Evolutionary conservation across 1,140 invertebrate species (phyloP).

Genomic region (Drosophila azteca): DNA sequence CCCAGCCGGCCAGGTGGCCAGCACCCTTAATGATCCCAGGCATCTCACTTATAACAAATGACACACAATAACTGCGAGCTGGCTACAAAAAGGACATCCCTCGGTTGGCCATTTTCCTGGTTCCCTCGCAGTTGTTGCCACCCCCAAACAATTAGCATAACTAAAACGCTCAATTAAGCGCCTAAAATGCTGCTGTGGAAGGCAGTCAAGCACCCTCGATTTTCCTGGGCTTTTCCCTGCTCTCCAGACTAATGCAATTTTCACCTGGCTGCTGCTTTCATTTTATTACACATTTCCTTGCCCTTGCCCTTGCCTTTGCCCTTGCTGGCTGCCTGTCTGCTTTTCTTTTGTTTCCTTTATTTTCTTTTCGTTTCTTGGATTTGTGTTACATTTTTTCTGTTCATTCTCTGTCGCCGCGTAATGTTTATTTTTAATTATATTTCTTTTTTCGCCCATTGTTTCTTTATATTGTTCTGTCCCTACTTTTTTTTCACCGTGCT

Average conservation of each 20-base stretch:
- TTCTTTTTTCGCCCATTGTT: constrained; percentile 59
- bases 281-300: constrained; percentile 69
- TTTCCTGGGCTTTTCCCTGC: constrained; percentile 13
- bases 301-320: constrained; percentile 28
- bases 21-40: constrained; percentile 23
- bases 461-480: constrained; percentile 14
- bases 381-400: constrained; percentile 17
- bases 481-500: constrained; percentile 51
- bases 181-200: constrained; percentile 60
- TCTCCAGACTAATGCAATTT: constrained; percentile 63
- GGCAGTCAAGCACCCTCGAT: constrained; percentile 14
- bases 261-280: constrained; percentile 55
- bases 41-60: constrained; percentile 61
- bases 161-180: constrained; percentile 80
- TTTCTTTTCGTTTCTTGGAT: constrained; percentile 11
- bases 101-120: constrained; percentile 32
- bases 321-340: constrained; percentile 8
- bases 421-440: constrained; percentile 82
- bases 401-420: constrained; percentile 66
- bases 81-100: constrained; percentile 15
- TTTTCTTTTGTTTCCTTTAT: constrained; percentile 17
- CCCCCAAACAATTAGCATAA: constrained; percentile 73
- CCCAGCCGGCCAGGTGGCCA: constrained; percentile 24
- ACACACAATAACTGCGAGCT: constrained; percentile 59
- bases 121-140: constrained; percentile 18